These are phyloP conservation scores for Cistogaster globosa DNA, from an alignment of 2,888 invertebrate genomes.

Conservation along the genomic window DNA sequence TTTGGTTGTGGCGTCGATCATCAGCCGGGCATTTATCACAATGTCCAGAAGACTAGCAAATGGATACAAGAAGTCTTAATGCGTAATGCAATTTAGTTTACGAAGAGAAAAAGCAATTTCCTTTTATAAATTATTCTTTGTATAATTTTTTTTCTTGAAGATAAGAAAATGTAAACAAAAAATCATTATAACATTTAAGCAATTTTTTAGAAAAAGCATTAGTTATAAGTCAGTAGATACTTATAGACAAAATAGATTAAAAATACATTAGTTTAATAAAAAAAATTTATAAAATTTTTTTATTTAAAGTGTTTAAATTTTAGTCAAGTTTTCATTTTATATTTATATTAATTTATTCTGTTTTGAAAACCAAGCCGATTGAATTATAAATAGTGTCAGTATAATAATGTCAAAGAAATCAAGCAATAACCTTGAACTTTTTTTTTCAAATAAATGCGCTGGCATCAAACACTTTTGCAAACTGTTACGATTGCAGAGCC, in stretches of 20 bases:
- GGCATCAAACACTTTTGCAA: neutral
- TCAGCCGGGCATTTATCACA: constrained; percentile 94
- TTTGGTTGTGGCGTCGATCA: constrained; percentile 93
- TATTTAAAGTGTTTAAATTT: neutral
- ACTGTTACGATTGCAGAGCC: neutral
- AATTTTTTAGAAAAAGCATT: too few relatives aligned
- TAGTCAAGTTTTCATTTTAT: neutral
- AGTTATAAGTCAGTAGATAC: neutral
- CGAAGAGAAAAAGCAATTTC: neutral
- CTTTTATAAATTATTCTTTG: neutral
- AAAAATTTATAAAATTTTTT: neutral
- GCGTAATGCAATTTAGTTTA: constrained; percentile 66
- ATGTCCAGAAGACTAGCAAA: constrained; percentile 87
- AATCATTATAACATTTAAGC: too few relatives aligned
- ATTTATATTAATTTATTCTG: too few relatives aligned
- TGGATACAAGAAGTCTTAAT: constrained; percentile 86
- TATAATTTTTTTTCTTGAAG: neutral
- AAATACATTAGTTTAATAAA: neutral
- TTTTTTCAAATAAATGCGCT: neutral
- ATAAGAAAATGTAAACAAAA: too few relatives aligned
- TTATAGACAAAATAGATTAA: neutral
- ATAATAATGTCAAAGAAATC: neutral
- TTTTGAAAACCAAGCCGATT: too few relatives aligned
- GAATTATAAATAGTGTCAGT: too few relatives aligned
- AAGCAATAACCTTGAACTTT: constrained; percentile 38